Evolutionary conservation across 23 tunicate genomes (phyloP).

Genomic region (Oikopleura vanhoeffeni): DNA sequence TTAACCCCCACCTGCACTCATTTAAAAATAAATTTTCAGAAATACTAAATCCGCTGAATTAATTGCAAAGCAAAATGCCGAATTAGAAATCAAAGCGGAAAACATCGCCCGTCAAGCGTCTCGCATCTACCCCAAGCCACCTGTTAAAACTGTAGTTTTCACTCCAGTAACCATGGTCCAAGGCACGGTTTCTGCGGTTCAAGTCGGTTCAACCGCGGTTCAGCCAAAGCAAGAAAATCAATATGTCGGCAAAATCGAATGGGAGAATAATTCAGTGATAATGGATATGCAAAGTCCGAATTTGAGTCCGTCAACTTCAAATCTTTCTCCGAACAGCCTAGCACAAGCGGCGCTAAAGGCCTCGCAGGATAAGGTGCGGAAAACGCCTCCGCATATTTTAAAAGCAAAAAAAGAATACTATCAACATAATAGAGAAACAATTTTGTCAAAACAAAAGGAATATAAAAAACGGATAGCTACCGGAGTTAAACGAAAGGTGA

Average conservation of each 20-base stretch:
- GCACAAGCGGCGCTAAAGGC: neutral
- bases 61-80: neutral
- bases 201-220: neutral
- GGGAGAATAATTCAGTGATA: neutral
- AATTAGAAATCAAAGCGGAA: neutral
- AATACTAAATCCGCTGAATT: neutral
- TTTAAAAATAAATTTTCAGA: no score
- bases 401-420: neutral
- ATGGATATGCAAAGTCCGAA: neutral
- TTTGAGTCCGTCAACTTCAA: neutral
- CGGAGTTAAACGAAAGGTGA: neutral
- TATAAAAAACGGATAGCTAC: neutral
- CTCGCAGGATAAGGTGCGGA: neutral
- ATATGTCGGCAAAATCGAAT: neutral
- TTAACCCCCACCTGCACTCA: no score
- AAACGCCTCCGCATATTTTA: slow-evolving; percentile 2
- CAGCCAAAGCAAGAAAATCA: neutral
- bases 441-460: neutral
- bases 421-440: neutral
- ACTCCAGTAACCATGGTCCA: neutral
- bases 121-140: neutral
- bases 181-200: neutral
- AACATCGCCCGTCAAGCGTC: neutral
- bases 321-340: neutral
- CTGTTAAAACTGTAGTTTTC: neutral